Evolutionary conservation across 2,888 invertebrate species (phyloP), one percentile per base, ranked within the genome.

Genomic region (Synanthedon andrenaeformis): DNA sequence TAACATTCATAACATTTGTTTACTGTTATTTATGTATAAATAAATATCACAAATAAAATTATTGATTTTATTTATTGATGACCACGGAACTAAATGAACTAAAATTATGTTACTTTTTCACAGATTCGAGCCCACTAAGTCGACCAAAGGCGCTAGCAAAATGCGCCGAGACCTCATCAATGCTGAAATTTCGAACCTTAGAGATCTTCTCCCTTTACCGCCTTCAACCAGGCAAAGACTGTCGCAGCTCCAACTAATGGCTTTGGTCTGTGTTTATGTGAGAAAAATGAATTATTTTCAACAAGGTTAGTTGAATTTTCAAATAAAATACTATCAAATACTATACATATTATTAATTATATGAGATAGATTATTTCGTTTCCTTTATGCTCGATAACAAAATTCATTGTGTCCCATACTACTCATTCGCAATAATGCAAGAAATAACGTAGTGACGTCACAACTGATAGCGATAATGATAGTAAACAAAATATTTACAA

Each of bases 61-160:
- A 23, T 23, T 23, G 23, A 35, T 35, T 35, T 35, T 10, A 3
- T 35, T 35, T 35, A 35, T 35, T 35, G 1, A 35, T 35, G 8
- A 35, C 35, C 10, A 10, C 10, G 35, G 8, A 35, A 35, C 8
- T 35, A 35, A 35, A 35, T 35, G 6, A 10, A 35, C 35, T 35
- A 1, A 35, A 35, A 8, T 5, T 35, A 35, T 35, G 10, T 35
- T 14, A n/a, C 13, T 45, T 49, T 5, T 17, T 12, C 41, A 0
- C 66, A 95, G 95, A 90, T 95, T 95, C 86, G 95, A 95, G 86
- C 94, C 96, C 66, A 96, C 93, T 88, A 99, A 99, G 89, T 99
- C 98, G 74, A 99, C 99, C 68, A 98, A 98, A 90, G 98, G 98
- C 70, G 99, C 99, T 67, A 98, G 98, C 82, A 99, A 99, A 89